A percentile compares a stretch with the other conserved stretches of the same genome.
Conservation (phyloP, 2,113 vertebrate genomes). For the Acanthochromis polyacanthus region DNA sequence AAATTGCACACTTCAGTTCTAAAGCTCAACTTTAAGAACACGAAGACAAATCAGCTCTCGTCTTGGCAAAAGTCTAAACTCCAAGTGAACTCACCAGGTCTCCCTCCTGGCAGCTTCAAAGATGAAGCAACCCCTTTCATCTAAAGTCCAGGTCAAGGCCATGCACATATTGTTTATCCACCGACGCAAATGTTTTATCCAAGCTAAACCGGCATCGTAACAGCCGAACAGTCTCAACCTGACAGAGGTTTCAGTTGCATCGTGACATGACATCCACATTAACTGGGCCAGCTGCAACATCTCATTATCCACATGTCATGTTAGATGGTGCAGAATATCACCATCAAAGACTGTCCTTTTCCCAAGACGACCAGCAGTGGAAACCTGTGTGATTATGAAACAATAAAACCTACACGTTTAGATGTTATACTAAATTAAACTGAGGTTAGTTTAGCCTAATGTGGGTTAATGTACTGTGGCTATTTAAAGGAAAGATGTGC, state of each 20-base stretch:
- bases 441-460: background rate
- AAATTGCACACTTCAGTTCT: background rate
- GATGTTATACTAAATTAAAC: background rate
- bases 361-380: background rate
- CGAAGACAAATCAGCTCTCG: slow-evolving; percentile 27
- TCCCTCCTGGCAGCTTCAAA: slow-evolving; percentile 46
- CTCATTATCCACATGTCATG: slow-evolving; percentile 2
- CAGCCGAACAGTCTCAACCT: slow-evolving; percentile 8
- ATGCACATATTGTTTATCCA: slow-evolving; percentile 40
- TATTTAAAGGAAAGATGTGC: background rate
- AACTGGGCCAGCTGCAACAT: background rate
- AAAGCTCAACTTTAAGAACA: slow-evolving; percentile 25
- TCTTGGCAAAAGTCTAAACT: slow-evolving; percentile 39
- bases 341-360: slow-evolving; percentile 12
- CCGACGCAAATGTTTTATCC: slow-evolving; percentile 35
- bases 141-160: slow-evolving; percentile 25
- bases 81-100: slow-evolving; percentile 23
- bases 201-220: slow-evolving; percentile 14
- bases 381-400: background rate
- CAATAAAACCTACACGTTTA: background rate
- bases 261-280: background rate
- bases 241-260: slow-evolving; percentile 11
- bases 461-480: background rate
- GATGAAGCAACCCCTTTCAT: slow-evolving; percentile 53
- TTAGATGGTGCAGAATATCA: slow-evolving; percentile 3